These are phyloP conservation scores for Cryptoleucopteryx plumbea DNA, from an alignment of 2,113 vertebrate species.

Conservation along the genomic window DNA sequence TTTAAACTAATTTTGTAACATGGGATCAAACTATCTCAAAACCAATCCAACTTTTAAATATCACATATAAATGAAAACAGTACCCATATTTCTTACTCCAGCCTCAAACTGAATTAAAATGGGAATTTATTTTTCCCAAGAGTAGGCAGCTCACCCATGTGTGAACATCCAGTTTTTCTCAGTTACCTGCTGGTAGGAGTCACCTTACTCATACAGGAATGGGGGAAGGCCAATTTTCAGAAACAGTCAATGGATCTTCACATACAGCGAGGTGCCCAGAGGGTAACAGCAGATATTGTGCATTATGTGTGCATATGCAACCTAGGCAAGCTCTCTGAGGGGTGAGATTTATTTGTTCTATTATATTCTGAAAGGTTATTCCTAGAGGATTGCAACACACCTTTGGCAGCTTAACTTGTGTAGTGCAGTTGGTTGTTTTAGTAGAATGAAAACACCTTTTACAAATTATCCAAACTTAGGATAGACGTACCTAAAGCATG, in stretches of 20 bases:
- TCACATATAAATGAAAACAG: not conserved
- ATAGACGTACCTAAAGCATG: not conserved
- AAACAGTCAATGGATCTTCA: not conserved
- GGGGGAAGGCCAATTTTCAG: not conserved
- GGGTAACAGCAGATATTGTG: not conserved
- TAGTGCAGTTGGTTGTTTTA: not conserved
- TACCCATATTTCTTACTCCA: not conserved
- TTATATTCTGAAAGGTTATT: not conserved
- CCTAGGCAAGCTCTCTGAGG: not conserved
- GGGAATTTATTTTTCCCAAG: not conserved
- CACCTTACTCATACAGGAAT: not conserved
- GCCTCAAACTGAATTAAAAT: not conserved
- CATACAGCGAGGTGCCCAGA: fast-evolving
- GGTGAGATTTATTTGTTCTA: not conserved
- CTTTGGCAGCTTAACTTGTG: not conserved
- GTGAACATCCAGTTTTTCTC: not conserved
- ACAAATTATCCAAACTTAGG: not conserved
- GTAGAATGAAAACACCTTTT: not conserved
- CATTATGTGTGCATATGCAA: not conserved
- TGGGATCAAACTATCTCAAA: not conserved
- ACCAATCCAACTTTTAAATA: not conserved
- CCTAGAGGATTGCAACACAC: not conserved
- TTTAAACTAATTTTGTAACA: not conserved
- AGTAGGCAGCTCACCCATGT: not conserved
- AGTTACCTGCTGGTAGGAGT: not conserved